Evolutionary conservation across 1,140 invertebrate genomes (phyloP).

Genomic region (Copidosoma floridanum): DNA sequence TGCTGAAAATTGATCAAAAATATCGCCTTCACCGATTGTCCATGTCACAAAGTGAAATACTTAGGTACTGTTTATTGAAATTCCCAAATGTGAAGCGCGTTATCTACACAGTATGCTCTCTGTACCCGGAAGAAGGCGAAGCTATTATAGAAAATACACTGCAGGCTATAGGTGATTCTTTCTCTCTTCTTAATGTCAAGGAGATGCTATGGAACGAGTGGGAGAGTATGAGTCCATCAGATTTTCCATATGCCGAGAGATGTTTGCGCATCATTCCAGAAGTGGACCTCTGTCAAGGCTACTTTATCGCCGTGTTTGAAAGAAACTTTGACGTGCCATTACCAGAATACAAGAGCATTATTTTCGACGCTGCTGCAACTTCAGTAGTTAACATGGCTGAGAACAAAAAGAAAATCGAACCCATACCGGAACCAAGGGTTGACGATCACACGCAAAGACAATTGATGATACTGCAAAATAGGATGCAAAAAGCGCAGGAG

Average conservation of each 20-base stretch:
- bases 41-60: constrained; percentile 6
- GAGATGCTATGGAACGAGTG: constrained; percentile 64
- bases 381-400: not conserved
- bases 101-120: constrained; percentile 94
- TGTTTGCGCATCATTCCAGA: constrained; percentile 65
- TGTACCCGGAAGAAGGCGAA: constrained; percentile 90
- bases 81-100: constrained; percentile 83
- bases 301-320: constrained; percentile 90
- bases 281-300: constrained; percentile 84
- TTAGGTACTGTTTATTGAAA: constrained; percentile 26
- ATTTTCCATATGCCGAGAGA: constrained; percentile 63
- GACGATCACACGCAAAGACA: too few species aligned
- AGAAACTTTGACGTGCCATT: constrained; percentile 47
- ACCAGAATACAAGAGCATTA: not conserved
- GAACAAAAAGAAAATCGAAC: not conserved
- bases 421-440: not conserved
- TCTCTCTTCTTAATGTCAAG: constrained; percentile 63
- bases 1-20: too few species aligned
- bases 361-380: not conserved
- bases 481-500: too few species aligned
- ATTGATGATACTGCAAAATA: too few species aligned
- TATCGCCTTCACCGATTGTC: too few species aligned
- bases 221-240: constrained; percentile 66
- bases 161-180: constrained; percentile 59
- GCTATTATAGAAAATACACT: constrained; percentile 72